These are phyloP conservation scores for Caenorhabditis wallacei DNA, from an alignment of 2,888 invertebrate genomes.

Conservation along the genomic window DNA sequence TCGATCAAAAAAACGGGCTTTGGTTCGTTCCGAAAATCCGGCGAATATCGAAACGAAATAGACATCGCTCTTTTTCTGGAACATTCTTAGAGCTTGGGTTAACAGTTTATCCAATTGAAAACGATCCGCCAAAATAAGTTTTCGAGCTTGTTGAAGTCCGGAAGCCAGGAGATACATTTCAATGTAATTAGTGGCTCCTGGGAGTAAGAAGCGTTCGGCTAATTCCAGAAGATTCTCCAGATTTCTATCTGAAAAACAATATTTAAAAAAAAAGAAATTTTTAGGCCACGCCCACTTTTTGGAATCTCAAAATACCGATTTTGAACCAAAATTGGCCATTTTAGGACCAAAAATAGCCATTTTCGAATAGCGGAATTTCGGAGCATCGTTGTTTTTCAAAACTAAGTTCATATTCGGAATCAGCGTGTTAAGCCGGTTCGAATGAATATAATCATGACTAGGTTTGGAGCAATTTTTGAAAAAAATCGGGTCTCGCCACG, in stretches of 20 bases:
- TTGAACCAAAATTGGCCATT: no score
- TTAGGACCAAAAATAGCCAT: no score
- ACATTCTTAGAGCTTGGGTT: no score
- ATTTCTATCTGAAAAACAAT: no score
- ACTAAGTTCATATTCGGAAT: not conserved
- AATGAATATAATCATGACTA: not conserved
- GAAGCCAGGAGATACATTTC: not conserved
- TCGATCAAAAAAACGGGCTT: no score
- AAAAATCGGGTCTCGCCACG: not conserved
- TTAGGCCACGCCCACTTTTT: no score
- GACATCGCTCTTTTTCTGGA: no score
- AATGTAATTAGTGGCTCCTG: not conserved
- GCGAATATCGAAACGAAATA: no score
- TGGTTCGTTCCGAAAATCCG: no score
- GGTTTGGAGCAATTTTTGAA: not conserved
- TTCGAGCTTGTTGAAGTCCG: not conserved
- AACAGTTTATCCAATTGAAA: not conserved
- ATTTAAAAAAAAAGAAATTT: no score
- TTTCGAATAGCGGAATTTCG: no score
- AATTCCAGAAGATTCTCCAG: not conserved
- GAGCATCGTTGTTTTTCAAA: not conserved
- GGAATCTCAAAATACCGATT: no score
- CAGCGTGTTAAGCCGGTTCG: not conserved
- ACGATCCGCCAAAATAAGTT: not conserved
- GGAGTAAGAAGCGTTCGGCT: not conserved